Percentiles rank a stretch among this genome's conserved stretches.
These are phyloP conservation scores for Trissolcus basalis DNA, from an alignment of 1,140 invertebrate genomes.

Conservation along the genomic window DNA sequence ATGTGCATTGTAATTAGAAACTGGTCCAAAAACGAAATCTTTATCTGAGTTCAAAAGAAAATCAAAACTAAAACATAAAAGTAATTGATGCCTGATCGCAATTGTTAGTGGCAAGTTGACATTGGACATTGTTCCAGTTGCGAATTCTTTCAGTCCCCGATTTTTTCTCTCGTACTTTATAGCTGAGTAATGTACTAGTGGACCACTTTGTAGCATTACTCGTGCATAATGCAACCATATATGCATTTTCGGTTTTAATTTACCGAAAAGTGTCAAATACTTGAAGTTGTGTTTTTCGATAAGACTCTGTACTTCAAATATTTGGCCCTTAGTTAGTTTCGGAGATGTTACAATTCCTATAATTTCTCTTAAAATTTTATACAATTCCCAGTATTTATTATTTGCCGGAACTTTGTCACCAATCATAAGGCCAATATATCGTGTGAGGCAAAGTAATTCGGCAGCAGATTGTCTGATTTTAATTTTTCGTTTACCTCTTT, in stretches of 20 bases:
- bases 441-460: constrained; percentile 31
- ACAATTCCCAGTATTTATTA: constrained; percentile 37
- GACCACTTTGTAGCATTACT: constrained; percentile 21
- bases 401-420: constrained; percentile 30
- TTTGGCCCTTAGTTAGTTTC: constrained; percentile 23
- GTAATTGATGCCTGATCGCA: constrained; percentile 50
- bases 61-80: constrained; percentile 19
- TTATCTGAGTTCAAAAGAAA: constrained; percentile 2
- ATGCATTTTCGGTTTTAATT: constrained; percentile 44
- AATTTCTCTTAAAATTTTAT: constrained; percentile 14
- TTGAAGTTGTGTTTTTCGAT: constrained; percentile 12
- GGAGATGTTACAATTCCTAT: constrained; percentile 20
- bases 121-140: constrained; percentile 18
- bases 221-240: constrained; percentile 34
- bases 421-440: constrained; percentile 30
- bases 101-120: constrained; percentile 43
- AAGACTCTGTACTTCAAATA: constrained; percentile 7
- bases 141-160: constrained; percentile 42
- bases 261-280: constrained; percentile 14
- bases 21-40: constrained; percentile 18
- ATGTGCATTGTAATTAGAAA: constrained; percentile 13
- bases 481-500: constrained; percentile 18
- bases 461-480: constrained; percentile 34
- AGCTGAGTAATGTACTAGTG: constrained; percentile 23
- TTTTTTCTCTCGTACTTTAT: constrained; percentile 41